Conservation (phyloP, 2,888 invertebrate genomes). For the Calameuta idolon region DNA sequence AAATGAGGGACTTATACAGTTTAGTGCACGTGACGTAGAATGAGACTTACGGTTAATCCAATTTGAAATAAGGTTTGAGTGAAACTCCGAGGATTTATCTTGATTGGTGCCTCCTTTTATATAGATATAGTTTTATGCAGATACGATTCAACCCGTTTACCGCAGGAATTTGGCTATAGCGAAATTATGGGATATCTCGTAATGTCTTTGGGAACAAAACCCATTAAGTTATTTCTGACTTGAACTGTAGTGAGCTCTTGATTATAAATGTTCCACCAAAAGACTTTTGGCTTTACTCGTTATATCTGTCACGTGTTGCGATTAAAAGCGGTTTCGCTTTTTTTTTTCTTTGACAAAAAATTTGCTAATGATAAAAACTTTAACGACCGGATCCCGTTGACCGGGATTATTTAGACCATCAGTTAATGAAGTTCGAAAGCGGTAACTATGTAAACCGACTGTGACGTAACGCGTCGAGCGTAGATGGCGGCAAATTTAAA, state of each 20-base stretch:
- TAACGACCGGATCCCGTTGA: not conserved
- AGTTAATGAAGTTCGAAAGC: not conserved
- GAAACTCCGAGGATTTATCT: slow-evolving; percentile 4
- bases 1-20: slow-evolving; percentile 2
- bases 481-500: not conserved
- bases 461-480: not conserved
- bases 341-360: not conserved
- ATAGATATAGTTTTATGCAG: not conserved
- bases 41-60: slow-evolving; percentile 5
- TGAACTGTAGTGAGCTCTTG: not conserved
- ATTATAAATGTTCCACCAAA: too few relatives aligned
- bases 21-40: not conserved
- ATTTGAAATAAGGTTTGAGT: slow-evolving; percentile 1
- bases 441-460: not conserved
- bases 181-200: not conserved
- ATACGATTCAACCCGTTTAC: not conserved
- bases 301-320: not conserved
- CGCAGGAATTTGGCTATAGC: not conserved
- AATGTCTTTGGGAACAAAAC: not conserved
- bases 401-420: not conserved
- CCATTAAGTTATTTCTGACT: not conserved
- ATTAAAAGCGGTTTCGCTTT: not conserved
- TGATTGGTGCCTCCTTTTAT: not conserved
- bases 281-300: too few relatives aligned
- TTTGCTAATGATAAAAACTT: not conserved